Conservation (phyloP, 1,140 invertebrate genomes). For the Papilio polytes region DNA sequence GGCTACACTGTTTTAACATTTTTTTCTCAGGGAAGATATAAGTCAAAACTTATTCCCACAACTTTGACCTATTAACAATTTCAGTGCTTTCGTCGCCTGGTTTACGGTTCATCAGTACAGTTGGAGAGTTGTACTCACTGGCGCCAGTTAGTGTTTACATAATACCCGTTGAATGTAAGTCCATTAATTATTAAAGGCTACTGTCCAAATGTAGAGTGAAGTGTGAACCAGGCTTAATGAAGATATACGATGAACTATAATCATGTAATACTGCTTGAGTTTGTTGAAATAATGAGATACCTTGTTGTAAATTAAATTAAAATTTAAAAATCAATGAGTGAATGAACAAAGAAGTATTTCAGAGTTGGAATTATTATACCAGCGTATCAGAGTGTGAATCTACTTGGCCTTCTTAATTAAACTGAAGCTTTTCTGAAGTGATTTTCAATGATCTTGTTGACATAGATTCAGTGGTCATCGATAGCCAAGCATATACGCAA, state of each 20-base stretch:
- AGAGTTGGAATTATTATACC: not conserved
- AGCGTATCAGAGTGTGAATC: not conserved
- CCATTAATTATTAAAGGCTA: too few relatives aligned
- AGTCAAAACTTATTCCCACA: not conserved
- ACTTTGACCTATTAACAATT: not conserved
- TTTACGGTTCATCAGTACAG: too few relatives aligned
- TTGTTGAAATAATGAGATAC: too few relatives aligned
- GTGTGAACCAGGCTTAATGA: too few relatives aligned
- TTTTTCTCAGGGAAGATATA: not conserved
- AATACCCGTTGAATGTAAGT: too few relatives aligned
- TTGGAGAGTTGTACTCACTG: too few relatives aligned
- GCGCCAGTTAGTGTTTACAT: too few relatives aligned
- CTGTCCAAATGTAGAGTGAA: too few relatives aligned
- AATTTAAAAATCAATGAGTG: not conserved
- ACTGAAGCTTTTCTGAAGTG: not conserved
- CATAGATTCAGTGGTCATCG: conserved; percentile 29
- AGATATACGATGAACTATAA: too few relatives aligned
- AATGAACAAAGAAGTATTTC: not conserved
- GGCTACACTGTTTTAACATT: not conserved
- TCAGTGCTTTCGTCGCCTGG: not conserved
- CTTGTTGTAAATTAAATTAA: too few relatives aligned
- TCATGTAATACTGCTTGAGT: too few relatives aligned
- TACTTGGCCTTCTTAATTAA: conserved; percentile 29
- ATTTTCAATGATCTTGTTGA: conserved; percentile 17
- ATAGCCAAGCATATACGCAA: not conserved